Conservation (phyloP, 64 coral and sea anemone species). For the Exaiptasia diaphana region DNA sequence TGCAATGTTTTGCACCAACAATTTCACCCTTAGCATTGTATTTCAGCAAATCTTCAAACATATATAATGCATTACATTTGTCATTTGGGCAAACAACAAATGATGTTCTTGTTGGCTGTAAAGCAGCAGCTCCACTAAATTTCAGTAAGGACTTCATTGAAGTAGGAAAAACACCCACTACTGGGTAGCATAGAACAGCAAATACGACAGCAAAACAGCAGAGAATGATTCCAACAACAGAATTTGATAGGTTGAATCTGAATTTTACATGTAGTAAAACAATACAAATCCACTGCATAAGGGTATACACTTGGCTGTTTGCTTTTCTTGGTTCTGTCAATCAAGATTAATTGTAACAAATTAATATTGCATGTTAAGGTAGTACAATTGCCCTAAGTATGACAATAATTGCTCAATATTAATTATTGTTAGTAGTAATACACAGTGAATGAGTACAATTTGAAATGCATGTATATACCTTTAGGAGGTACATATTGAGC, state of each 20-base stretch:
- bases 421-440: too few species aligned
- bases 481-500: too few species aligned
- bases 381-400: too few species aligned
- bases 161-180: not conserved
- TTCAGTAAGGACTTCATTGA: not conserved
- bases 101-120: not conserved
- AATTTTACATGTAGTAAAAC: not conserved
- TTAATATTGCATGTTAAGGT: too few species aligned
- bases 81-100: not conserved
- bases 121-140: not conserved
- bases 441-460: too few species aligned
- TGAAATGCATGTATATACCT: too few species aligned
- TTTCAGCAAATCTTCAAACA: not conserved
- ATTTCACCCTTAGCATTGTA: not conserved
- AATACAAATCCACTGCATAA: not conserved
- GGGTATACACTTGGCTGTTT: too few species aligned
- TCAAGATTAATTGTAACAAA: too few species aligned
- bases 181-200: not conserved
- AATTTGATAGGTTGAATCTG: not conserved
- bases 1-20: not conserved
- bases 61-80: not conserved
- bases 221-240: not conserved
- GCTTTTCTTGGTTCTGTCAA: too few species aligned
- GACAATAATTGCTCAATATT: too few species aligned
- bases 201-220: not conserved